Base-by-base conservation (phyloP, 2,888 invertebrate genomes). In the Proisotoma minuta region DNA sequence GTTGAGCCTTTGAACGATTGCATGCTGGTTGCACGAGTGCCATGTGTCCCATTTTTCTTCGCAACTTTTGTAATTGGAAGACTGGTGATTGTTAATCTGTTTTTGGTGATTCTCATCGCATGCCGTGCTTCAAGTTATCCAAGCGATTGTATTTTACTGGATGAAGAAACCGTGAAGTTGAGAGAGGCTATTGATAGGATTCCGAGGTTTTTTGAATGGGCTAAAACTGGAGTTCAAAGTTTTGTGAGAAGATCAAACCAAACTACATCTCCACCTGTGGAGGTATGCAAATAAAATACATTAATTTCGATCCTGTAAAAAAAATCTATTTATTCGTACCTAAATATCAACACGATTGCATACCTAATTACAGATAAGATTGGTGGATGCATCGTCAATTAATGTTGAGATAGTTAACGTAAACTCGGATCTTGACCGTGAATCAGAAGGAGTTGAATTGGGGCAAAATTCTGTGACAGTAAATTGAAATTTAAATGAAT, bases 1-100 rank as follows among this genome's bases (percentile, higher is more conserved):
- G 97, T 98, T 75, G 95, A 98, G 79, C 96, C 96, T 65, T 98
- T 98, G 97, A 98, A 97, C 97, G 93, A 95, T 79, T 98, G 98
- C 81, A 92, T 97, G 90, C 83, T 70, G 5, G 95, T 94, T 59
- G 90, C 91, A 66, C 93, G 93, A 76, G 76, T 77, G 74, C 91
- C 90, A 59, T 98, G 98, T 81, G 91, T 97, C 77, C 97, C 97
- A 53, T 98, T 98, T 84, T 98, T 98, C 84, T 83, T 98, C 78
- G 94, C 97, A 65, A 97, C 97, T 57, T 96, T 96, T 78, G 93
- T 97, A 78, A 96, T 98, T 81, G 98, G 97, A 77, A 97, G 97
- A 84, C 87, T 98, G 82, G 97, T 98, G 85, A 95, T 98, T 76
- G 87, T 98, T 78, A 98, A 97, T 82, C 91, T 98, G 79, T 98